Base-by-base conservation (phyloP, 2,888 invertebrate genomes). In the Rhogogaster chlorosoma region DNA sequence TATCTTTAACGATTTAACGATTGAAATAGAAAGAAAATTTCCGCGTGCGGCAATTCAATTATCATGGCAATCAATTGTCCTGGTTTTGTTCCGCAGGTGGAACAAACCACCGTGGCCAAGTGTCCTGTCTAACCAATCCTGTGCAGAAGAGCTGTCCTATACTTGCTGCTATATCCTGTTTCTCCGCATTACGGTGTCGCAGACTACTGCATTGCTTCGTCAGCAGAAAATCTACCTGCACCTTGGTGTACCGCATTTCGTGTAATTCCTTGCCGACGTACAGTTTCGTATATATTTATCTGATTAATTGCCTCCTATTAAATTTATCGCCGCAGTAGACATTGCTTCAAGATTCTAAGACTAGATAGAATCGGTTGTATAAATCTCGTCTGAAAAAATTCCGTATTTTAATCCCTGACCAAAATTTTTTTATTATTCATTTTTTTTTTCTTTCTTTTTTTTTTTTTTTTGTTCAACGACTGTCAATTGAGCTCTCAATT, bases 161-260 rank as follows among this genome's bases (percentile, higher is more conserved):
- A 26, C 49, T 26, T 18, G 18, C 26, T 53, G 18, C 64, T 61
- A 26, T 42, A 61, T 64, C 80, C 64, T 61, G 80, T 83, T 83
- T 45, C 83, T 67, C 83, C 67, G 83, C 80, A 80, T 83, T 67
- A 83, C 67, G 42, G 83, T 32, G 83, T 83, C 67, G 67, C 83
- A 83, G 29, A 45, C 83, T 42, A 70, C 83, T 61, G 83, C 83
- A 83, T 83, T 70, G 83, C 83, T 67, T 70, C 49, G 87, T 85
- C 82, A 36, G 86, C 57, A 61, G 84, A 84, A 82, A 83, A 80
- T 84, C 67, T 83, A 53, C 86, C n/a, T n/a, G n/a, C 85, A 84
- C 85, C 86, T 84, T 86, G 73, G 80, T 86, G 73, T 84, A 84
- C 85, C 85, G 85, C 84, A 85, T 80, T 85, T 86, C 86, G 85